These are phyloP conservation scores for Emydura subglobosa DNA, from an alignment of 2,113 vertebrate species.

Conservation along the genomic window DNA sequence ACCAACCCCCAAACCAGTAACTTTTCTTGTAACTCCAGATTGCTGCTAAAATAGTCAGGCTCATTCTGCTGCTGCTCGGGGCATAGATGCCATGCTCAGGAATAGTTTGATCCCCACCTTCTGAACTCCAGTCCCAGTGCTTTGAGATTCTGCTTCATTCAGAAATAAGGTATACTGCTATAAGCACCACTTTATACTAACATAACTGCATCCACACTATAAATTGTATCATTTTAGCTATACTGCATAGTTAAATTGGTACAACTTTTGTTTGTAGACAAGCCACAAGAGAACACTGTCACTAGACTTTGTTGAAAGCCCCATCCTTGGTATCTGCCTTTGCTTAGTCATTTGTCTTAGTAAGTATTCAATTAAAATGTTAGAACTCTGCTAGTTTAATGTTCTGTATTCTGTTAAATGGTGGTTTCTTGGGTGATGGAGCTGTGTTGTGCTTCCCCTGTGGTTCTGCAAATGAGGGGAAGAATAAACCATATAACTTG, in stretches of 20 bases:
- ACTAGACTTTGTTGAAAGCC: neutral
- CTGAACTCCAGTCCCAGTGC: neutral
- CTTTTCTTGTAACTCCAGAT: too few species aligned
- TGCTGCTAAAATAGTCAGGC: too few species aligned
- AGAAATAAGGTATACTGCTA: neutral
- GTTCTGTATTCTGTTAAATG: fast-evolving
- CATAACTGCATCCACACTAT: neutral
- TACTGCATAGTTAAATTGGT: neutral
- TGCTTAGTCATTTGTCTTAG: neutral
- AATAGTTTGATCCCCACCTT: neutral
- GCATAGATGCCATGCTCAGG: too few species aligned
- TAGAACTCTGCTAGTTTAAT: neutral
- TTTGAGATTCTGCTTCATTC: neutral
- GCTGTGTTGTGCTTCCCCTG: too few species aligned
- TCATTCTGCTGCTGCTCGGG: too few species aligned
- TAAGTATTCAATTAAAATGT: neutral
- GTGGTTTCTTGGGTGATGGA: neutral
- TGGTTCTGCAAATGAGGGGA: fast-evolving
- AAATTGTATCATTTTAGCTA: neutral
- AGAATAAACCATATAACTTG: fast-evolving
- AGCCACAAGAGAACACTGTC: neutral
- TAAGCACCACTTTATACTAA: neutral
- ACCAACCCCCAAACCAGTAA: too few species aligned
- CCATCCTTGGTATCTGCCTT: neutral
- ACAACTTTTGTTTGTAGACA: neutral